Base-by-base conservation (phyloP, 2,113 vertebrate species). In the Oceanodroma tethys region DNA sequence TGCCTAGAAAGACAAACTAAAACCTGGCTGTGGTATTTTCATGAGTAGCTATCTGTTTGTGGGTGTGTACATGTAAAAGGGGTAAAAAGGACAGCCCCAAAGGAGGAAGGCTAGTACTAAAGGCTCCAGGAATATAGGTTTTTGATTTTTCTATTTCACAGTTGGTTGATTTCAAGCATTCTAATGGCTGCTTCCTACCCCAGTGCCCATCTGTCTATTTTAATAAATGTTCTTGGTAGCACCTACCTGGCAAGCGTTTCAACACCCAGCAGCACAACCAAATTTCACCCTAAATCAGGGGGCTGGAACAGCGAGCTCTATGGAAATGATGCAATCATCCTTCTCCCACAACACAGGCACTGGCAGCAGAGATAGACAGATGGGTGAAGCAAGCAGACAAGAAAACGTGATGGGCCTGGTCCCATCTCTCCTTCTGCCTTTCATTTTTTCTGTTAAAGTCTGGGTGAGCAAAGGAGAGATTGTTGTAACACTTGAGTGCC, bases 131-230 rank as follows among this genome's bases (percentile, higher is more conserved):
- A 97, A 97, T 93, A 95, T 29, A 86, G 48, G 94, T 98, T 96
- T 82, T 89, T 96, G 83, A 96, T 97, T 97, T 98, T 98, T 96
- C 97, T 90, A 96, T 98, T 98, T 98, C 97, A 98, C 93, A 96
- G 94, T 95, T 93, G 92, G 86, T 93, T 97, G 92, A 86, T 96
- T 97, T 95, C 96, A 97, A 92, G 95, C 88, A 97, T 97, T 97
- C 96, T 95, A 93, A 97, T 94, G 84, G 73, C 86, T 87, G 67
- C 89, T 97, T 94, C 95, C 82, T 96, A 95, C 45, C 90, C 75
- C 80, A 88, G 70, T 76, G 92, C 45, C 96, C 86, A 94, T 95
- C 80, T 96, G 91, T 95, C 94, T 92, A 90, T 96, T 92, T 94
- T 94, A 93, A 89, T 97, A 96, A 98, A 97, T 93, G 94, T 90